Conservation (phyloP, 2,113 vertebrate genomes). For the Mus pahari region DNA sequence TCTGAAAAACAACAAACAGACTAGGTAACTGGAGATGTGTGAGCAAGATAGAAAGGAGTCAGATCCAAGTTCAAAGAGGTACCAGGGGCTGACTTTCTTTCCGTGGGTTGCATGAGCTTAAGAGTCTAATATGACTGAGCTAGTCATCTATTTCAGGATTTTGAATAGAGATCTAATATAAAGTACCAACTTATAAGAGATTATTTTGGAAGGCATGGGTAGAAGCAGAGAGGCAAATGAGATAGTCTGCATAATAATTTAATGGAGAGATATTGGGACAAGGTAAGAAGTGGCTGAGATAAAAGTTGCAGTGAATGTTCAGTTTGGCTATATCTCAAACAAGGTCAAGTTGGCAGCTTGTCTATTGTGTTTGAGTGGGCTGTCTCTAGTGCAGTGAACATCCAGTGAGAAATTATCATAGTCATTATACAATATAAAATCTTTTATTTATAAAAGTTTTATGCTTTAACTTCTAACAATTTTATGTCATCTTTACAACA, state of each 20-base stretch:
- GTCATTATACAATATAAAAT: not conserved
- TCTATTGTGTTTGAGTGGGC: not conserved
- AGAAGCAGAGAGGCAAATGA: not conserved
- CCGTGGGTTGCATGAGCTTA: not conserved
- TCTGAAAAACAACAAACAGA: not conserved
- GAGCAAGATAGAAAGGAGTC: not conserved
- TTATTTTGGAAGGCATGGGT: fast-evolving
- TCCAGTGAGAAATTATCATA: not conserved
- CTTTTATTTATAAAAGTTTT: not conserved
- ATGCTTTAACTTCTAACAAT: not conserved
- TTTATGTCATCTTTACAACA: not conserved
- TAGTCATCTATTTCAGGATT: not conserved
- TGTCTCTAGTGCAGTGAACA: not conserved
- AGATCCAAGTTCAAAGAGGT: not conserved
- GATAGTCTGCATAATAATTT: not conserved
- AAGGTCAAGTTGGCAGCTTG: not conserved
- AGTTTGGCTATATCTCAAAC: not conserved
- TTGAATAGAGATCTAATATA: not conserved
- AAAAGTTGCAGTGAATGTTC: not conserved
- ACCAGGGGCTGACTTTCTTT: not conserved
- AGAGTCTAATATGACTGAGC: not conserved
- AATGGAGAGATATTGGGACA: not conserved
- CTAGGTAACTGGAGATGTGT: not conserved
- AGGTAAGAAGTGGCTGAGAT: not conserved
- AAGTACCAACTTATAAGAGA: not conserved